phyloP scores from a whole-genome alignment of 2,113 vertebrate genomes.

The Martes martes region DNA sequence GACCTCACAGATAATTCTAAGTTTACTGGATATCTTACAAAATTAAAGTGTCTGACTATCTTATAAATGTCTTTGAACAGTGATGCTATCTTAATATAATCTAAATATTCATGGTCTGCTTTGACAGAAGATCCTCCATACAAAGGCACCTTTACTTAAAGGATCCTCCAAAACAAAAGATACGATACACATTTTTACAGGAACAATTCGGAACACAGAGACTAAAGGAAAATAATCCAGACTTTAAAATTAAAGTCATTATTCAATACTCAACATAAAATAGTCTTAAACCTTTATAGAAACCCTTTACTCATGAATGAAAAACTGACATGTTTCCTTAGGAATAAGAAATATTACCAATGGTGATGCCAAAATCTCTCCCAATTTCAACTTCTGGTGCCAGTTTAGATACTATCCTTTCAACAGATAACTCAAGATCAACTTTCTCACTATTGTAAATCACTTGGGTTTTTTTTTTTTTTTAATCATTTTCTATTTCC shows the following conservation, averaged over 20 bases:
- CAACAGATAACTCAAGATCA: constrained; percentile 19
- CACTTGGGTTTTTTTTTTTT: neutral
- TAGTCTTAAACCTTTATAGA: neutral
- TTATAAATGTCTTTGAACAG: constrained; percentile 21
- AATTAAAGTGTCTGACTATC: neutral
- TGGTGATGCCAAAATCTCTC: neutral
- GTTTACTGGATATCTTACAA: neutral
- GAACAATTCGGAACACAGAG: neutral
- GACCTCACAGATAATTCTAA: constrained; percentile 11
- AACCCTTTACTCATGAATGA: neutral
- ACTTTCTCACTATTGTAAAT: neutral
- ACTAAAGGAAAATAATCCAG: constrained; percentile 37
- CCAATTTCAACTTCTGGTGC: neutral
- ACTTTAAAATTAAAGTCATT: neutral
- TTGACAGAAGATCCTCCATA: neutral
- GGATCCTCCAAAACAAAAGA: neutral
- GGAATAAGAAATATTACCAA: neutral
- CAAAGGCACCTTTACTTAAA: neutral
- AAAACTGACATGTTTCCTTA: neutral
- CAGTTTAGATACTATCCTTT: neutral
- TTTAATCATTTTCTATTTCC: neutral
- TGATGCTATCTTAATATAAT: constrained; percentile 10
- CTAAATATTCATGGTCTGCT: neutral
- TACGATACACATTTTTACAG: neutral
- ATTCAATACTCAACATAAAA: constrained; percentile 20